Evolutionary conservation across 2,113 vertebrate species (phyloP), one percentile per base, ranked within the genome.

Genomic region (Theropithecus gelada): DNA sequence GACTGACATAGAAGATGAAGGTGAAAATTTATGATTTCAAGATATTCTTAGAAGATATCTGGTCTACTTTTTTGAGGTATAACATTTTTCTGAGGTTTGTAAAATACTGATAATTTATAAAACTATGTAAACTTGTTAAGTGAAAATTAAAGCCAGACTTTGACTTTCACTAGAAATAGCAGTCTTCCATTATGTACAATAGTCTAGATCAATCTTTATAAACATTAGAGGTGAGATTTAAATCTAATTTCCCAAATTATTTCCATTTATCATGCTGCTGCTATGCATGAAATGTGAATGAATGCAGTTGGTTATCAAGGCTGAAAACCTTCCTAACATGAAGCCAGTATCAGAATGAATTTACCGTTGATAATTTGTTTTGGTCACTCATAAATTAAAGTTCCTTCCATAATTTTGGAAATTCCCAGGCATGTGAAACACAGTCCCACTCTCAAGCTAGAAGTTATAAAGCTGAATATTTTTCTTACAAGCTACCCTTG

Each of bases 101-200:
- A 92, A 88, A 95, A 73, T 73, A 80, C 12, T n/a, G 23, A 55
- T 55, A 76, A 96, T 76, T 86, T 13, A 20, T 73, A 79, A 88
- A 80, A 27, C 9, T 48, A 80, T 85, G 40, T 22, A 79, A 78
- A 82, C 9, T 72, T 2, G 6, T 66, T 78, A 78, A 87, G 30
- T 82, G 27, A 89, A 90, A 84, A 90, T 72, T 75, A 55, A 82
- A 97, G 92, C 2, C 35, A 52, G 57, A 93, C 12, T 48, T 66
- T 92, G 59, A 79, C 35, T 78, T 88, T 94, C 23, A 30, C 2
- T 80, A 64, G 27, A 79, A 88, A 89, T 66, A 75, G 30, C 23
- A 73, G 48, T 81, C 32, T 86, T 50, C 86, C 14, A 32, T 78
- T 76, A 50, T 57, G 7, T 48, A 85, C 10, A 85, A 48, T 55